Percentiles rank a stretch among this genome's conserved stretches.
phyloP scores from a whole-genome alignment of 2,888 invertebrate genomes.

The Euclidia mi region DNA sequence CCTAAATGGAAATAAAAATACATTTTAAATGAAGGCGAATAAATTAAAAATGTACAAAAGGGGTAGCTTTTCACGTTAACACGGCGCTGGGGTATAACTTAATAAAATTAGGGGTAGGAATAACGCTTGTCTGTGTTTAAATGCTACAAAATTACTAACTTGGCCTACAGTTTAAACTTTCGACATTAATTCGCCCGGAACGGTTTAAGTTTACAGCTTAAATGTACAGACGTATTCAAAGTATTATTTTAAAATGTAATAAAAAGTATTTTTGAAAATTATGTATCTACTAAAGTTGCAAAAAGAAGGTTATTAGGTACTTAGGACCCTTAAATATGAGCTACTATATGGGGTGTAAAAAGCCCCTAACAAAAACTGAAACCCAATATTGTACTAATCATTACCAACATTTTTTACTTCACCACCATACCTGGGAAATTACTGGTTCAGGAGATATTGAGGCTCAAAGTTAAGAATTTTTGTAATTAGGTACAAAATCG shows the following conservation, averaged over 20 bases:
- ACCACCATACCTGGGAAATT: too few relatives aligned
- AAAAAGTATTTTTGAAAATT: too few relatives aligned
- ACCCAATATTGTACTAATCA: too few relatives aligned
- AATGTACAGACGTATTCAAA: slow-evolving; percentile 57
- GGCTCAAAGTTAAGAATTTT: too few relatives aligned
- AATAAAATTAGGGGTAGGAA: slow-evolving; percentile 57
- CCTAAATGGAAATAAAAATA: slow-evolving; percentile 9
- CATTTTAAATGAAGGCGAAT: slow-evolving; percentile 27
- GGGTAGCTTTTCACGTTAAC: slow-evolving; percentile 44
- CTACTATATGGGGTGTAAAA: too few relatives aligned
- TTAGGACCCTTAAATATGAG: too few relatives aligned
- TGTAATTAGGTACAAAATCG: too few relatives aligned
- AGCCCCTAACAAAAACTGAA: too few relatives aligned
- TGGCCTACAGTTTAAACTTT: slow-evolving; percentile 55
- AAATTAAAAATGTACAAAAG: slow-evolving; percentile 45
- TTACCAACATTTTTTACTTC: too few relatives aligned
- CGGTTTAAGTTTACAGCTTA: slow-evolving; percentile 65
- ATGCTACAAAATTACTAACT: slow-evolving; percentile 54
- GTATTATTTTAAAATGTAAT: slow-evolving; percentile 1
- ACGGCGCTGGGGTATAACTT: slow-evolving; percentile 45
- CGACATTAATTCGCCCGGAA: slow-evolving; percentile 62
- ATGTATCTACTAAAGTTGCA: too few relatives aligned
- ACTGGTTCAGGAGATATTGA: too few relatives aligned
- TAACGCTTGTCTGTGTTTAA: slow-evolving; percentile 56
- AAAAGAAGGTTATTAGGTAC: too few relatives aligned